Conservation (phyloP, 2,113 vertebrate genomes). For the Lamprologus speciosus region DNA sequence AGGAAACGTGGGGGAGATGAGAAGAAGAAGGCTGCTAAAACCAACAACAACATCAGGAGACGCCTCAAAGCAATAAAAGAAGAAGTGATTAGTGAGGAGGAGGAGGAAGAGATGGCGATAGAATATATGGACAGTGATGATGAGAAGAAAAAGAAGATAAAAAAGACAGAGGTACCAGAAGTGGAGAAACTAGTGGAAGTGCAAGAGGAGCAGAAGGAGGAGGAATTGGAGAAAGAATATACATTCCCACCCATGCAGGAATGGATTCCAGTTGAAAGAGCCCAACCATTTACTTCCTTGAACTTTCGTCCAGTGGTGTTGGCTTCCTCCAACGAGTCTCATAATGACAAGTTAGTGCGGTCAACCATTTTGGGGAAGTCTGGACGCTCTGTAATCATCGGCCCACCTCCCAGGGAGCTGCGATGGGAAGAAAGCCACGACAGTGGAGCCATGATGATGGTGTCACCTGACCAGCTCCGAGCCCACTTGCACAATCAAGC, state of each 20-base stretch:
- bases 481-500: neutral
- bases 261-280: conserved; percentile 70
- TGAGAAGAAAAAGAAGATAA: neutral
- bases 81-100: conserved; percentile 2
- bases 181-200: neutral
- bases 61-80: neutral
- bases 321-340: neutral
- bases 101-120: neutral
- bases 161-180: neutral
- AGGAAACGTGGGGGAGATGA: neutral
- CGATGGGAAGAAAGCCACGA: neutral
- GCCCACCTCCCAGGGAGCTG: neutral
- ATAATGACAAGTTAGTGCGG: neutral
- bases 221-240: neutral
- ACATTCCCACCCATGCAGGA: conserved; percentile 60
- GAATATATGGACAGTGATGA: conserved; percentile 46
- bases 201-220: neutral
- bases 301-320: neutral
- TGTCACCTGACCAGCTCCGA: conserved; percentile 2
- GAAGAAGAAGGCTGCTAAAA: neutral
- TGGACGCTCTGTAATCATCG: conserved; percentile 6
- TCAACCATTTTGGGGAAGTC: conserved; percentile 37
- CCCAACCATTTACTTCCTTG: neutral
- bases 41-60: neutral
- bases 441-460: conserved; percentile 19